Percentiles rank a stretch among this genome's conserved stretches.
Conservation (phyloP, 2,888 invertebrate genomes). For the Stictocephala bisonia region DNA sequence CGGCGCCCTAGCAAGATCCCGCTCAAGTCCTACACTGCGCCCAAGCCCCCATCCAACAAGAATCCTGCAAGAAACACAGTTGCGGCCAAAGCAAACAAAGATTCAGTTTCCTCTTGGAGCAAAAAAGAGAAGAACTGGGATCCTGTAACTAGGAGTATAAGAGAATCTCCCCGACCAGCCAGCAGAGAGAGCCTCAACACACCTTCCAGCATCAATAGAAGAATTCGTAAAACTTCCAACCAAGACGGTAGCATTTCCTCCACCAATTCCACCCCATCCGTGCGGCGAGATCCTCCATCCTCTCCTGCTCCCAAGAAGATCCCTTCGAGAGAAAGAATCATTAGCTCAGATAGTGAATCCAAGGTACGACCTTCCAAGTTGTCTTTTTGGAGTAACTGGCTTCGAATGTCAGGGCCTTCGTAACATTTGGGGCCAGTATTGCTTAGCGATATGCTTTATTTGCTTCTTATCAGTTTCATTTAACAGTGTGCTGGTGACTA, state of each 20-base stretch:
- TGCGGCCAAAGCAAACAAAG: slow-evolving; percentile 1
- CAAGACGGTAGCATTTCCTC: slow-evolving; percentile 58
- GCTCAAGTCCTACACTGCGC: slow-evolving; percentile 70
- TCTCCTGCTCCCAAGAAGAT: slow-evolving; percentile 47
- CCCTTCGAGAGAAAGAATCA: slow-evolving; percentile 47
- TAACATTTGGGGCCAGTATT: slow-evolving; percentile 34
- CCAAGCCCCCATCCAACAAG: slow-evolving; percentile 68
- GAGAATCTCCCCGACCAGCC: slow-evolving; percentile 40
- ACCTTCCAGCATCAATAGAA: slow-evolving; percentile 60
- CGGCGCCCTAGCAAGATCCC: slow-evolving; percentile 79
- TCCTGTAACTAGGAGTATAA: slow-evolving; percentile 60
- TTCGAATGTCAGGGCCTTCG: slow-evolving; percentile 66
- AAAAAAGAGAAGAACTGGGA: slow-evolving; percentile 54
- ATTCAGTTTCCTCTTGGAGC: slow-evolving; percentile 14
- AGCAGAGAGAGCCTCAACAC: slow-evolving; percentile 44
- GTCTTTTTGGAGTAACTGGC: slow-evolving; percentile 77
- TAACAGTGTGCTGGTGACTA: slow-evolving; percentile 41
- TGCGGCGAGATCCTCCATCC: slow-evolving; percentile 41
- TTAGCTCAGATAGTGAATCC: slow-evolving; percentile 63
- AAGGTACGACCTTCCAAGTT: slow-evolving; percentile 79
- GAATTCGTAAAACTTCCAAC: slow-evolving; percentile 63
- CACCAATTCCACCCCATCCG: slow-evolving; percentile 40
- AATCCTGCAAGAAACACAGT: slow-evolving; percentile 59
- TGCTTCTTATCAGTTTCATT: slow-evolving; percentile 47
- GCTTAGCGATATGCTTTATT: slow-evolving; percentile 47